Evolutionary conservation across 2,797 vertebrate genomes (phyloP).

Genomic region (Lithobates sylvaticus): DNA sequence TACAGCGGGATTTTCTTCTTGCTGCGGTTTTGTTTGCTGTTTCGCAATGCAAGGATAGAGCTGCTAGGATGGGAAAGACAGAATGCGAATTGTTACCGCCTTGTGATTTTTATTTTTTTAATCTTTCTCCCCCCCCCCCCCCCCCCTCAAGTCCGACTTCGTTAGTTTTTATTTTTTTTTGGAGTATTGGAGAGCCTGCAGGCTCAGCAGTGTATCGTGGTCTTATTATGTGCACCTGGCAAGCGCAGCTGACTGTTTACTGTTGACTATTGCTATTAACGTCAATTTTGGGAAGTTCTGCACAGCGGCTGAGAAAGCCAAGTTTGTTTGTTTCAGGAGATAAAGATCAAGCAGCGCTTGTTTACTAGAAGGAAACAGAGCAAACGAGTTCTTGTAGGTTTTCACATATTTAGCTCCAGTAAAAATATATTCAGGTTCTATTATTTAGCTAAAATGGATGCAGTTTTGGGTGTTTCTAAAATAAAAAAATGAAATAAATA

Average conservation of each 20-base stretch:
- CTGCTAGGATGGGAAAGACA: conserved; percentile 5
- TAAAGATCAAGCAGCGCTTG: neutral
- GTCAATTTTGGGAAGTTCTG: conserved; percentile 1
- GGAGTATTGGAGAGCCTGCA: neutral
- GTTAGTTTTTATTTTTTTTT: conserved; percentile 15
- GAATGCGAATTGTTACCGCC: conserved; percentile 3
- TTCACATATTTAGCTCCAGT: too few species aligned
- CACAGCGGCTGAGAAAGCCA: too few species aligned
- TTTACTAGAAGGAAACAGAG: neutral
- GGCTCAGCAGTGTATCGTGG: conserved; percentile 14
- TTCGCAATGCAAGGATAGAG: conserved; percentile 5
- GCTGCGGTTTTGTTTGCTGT: conserved; percentile 71
- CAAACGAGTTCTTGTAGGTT: too few species aligned
- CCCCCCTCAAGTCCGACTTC: neutral
- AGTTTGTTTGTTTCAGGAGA: conserved; percentile 20
- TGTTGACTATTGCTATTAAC: conserved; percentile 37
- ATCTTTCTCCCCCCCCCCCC: too few species aligned
- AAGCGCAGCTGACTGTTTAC: conserved; percentile 33
- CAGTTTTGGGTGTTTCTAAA: too few species aligned
- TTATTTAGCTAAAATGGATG: too few species aligned
- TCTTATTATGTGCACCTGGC: conserved; percentile 27
- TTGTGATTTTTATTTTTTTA: neutral
- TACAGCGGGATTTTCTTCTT: conserved; percentile 74
- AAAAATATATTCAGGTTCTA: too few species aligned
- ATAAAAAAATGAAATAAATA: too few species aligned